These are phyloP conservation scores for Delia radicum DNA, from an alignment of 1,140 invertebrate species.

Conservation along the genomic window DNA sequence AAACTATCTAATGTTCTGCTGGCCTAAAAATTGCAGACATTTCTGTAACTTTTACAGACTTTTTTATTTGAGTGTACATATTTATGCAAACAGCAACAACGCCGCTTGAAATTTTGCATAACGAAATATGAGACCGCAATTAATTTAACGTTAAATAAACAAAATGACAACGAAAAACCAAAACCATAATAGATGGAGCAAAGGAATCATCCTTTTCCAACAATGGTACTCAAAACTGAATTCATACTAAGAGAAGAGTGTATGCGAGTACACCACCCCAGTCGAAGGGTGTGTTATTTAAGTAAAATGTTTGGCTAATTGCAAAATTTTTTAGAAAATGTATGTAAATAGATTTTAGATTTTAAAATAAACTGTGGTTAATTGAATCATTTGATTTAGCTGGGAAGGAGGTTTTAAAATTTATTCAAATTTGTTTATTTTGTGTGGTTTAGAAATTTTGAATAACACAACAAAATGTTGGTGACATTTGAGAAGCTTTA, in stretches of 20 bases:
- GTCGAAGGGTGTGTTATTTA: background rate
- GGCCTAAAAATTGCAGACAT: no score
- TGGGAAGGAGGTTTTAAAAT: background rate
- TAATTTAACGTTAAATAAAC: slow-evolving; percentile 34
- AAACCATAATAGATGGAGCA: no score
- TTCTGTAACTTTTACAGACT: no score
- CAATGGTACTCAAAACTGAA: background rate
- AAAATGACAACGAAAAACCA: slow-evolving; percentile 21
- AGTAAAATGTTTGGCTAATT: slow-evolving; percentile 4
- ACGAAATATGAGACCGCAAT: slow-evolving; percentile 31
- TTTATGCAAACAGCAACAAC: slow-evolving; percentile 1
- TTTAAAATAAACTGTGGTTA: slow-evolving; percentile 19
- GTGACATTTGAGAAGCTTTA: slow-evolving; percentile 24
- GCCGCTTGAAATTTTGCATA: slow-evolving; percentile 15
- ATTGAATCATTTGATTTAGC: slow-evolving; percentile 13
- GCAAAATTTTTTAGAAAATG: background rate
- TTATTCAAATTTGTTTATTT: slow-evolving; percentile 12
- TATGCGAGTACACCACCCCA: no score
- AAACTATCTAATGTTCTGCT: no score
- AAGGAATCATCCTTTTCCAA: background rate
- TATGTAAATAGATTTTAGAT: slow-evolving; percentile 17
- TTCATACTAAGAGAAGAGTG: background rate
- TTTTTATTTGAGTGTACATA: no score
- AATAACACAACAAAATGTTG: slow-evolving; percentile 16
- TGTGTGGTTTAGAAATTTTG: background rate